Percentiles rank a stretch among this genome's conserved stretches.
These are phyloP conservation scores for Chymomyza costata DNA, from an alignment of 1,140 invertebrate species.

Conservation along the genomic window DNA sequence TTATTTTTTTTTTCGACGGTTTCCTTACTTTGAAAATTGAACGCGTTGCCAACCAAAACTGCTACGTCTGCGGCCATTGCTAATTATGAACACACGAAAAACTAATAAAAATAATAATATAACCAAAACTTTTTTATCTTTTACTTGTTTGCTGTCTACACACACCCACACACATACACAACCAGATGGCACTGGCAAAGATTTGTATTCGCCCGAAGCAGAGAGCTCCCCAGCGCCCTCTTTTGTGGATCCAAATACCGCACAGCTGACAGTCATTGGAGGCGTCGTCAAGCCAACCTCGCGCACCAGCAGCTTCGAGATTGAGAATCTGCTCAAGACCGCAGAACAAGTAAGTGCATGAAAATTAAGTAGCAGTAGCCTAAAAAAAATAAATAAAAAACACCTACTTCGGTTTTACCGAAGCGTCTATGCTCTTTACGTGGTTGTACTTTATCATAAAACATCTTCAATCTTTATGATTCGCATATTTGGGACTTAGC, in stretches of 20 bases:
- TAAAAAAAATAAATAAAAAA: too few species aligned
- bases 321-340: slow-evolving; percentile 90
- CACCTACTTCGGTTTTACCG: too few species aligned
- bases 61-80: slow-evolving; percentile 7
- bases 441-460: too few species aligned
- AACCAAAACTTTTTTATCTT: slow-evolving; percentile 45
- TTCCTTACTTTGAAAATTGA: too few species aligned
- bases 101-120: slow-evolving; percentile 48
- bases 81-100: slow-evolving; percentile 41
- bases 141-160: slow-evolving; percentile 7
- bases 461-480: too few species aligned
- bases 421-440: too few species aligned
- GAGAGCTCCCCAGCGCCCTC: slow-evolving; percentile 78
- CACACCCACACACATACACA: slow-evolving; percentile 24
- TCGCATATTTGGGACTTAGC: too few species aligned
- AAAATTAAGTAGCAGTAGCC: background rate
- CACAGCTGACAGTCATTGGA: slow-evolving; percentile 33
- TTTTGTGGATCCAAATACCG: slow-evolving; percentile 62
- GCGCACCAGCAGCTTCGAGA: slow-evolving; percentile 91
- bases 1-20: too few species aligned
- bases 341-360: slow-evolving; percentile 77
- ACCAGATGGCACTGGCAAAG: slow-evolving; percentile 77
- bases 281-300: slow-evolving; percentile 80
- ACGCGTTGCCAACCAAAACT: too few species aligned
- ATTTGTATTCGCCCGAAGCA: slow-evolving; percentile 82